These are phyloP conservation scores for Scaptomyza tumidula DNA, from an alignment of 2,888 invertebrate genomes.

Conservation along the genomic window DNA sequence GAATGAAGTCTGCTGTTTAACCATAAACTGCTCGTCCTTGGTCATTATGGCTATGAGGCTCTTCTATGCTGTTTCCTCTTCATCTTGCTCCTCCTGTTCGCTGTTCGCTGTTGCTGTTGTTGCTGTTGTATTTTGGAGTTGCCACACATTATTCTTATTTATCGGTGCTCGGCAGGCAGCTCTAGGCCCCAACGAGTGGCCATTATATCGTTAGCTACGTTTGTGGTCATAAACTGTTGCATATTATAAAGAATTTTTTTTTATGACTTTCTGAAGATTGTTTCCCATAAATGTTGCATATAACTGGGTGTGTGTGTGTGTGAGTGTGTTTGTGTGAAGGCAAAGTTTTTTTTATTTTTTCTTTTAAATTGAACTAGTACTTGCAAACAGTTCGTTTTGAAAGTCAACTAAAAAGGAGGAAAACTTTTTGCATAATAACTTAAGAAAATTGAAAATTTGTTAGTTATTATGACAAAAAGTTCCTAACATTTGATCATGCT, in stretches of 20 bases:
- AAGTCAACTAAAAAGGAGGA: too few relatives aligned
- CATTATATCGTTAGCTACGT: conserved; percentile 40
- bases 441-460: too few relatives aligned
- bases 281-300: not conserved
- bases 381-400: too few relatives aligned
- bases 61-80: conserved; percentile 8
- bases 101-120: not conserved
- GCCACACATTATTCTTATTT: conserved; percentile 71
- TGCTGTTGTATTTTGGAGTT: conserved; percentile 20
- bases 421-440: too few relatives aligned
- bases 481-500: too few relatives aligned
- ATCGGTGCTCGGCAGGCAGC: conserved; percentile 57
- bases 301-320: not conserved
- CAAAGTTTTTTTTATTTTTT: too few relatives aligned
- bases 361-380: too few relatives aligned
- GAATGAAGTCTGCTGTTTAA: conserved; percentile 63
- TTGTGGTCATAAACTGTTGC: conserved; percentile 56
- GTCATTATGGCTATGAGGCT: conserved; percentile 59
- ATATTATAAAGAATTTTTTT: conserved; percentile 45
- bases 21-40: conserved; percentile 74
- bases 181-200: conserved; percentile 44
- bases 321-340: not conserved
- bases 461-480: too few relatives aligned
- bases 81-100: conserved; percentile 5
- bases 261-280: conserved; percentile 24